Conservation (phyloP, 2,797 vertebrate species). For the Chloroceryle inda region DNA sequence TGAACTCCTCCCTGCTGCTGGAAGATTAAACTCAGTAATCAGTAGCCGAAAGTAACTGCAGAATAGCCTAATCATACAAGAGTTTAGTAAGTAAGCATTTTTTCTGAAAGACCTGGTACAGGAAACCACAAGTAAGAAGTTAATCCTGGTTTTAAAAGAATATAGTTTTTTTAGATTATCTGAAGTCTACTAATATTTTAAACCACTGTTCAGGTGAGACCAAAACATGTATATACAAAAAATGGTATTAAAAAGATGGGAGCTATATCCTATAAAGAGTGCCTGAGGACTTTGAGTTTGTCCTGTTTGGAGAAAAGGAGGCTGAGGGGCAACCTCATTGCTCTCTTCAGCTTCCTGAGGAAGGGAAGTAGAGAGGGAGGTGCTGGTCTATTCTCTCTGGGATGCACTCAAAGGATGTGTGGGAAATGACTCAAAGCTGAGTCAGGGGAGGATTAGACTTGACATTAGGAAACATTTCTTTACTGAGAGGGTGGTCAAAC, state of each 20-base stretch:
- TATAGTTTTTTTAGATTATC: background rate
- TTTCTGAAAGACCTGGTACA: background rate
- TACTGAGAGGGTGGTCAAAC: background rate
- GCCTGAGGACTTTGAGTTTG: background rate
- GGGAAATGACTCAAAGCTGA: background rate
- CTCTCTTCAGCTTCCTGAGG: background rate
- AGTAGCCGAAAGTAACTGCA: background rate
- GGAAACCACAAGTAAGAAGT: background rate
- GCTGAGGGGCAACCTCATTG: background rate
- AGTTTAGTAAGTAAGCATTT: background rate
- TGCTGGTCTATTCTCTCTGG: background rate
- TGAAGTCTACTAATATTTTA: background rate
- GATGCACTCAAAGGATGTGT: accelerated
- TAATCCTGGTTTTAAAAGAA: background rate
- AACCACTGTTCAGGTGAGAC: background rate
- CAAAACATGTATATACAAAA: background rate
- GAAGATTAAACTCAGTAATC: background rate
- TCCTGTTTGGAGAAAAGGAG: background rate
- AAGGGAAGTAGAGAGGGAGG: background rate
- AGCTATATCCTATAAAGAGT: background rate
- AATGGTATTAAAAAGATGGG: background rate
- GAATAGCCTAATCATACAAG: background rate
- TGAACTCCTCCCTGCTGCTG: background rate
- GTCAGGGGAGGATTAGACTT: background rate
- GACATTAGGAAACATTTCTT: background rate